These are phyloP conservation scores for Notiomystis cincta DNA, from an alignment of 2,113 vertebrate genomes.

Conservation along the genomic window DNA sequence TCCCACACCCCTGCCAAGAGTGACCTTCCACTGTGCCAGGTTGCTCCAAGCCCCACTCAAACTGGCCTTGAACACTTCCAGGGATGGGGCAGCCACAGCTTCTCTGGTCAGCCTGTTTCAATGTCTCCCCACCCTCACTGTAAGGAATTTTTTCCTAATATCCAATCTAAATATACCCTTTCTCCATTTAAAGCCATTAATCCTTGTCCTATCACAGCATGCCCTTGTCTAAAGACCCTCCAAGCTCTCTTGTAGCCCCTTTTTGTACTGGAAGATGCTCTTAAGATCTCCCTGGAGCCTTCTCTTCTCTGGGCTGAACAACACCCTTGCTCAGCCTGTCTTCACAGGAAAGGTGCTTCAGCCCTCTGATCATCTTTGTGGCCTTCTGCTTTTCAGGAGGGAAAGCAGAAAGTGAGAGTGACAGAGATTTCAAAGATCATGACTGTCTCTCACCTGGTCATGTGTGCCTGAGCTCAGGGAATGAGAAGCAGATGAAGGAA, in stretches of 20 bases:
- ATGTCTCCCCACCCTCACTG: fast-evolving
- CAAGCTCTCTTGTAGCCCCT: neutral
- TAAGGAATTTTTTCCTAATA: neutral
- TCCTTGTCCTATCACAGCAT: neutral
- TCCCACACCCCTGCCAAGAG: neutral
- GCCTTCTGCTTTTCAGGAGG: neutral
- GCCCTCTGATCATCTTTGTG: neutral
- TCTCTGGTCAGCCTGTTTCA: neutral
- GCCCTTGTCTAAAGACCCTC: neutral
- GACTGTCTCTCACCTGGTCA: neutral
- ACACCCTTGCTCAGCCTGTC: fast-evolving
- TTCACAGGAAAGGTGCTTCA: neutral
- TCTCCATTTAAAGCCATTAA: neutral
- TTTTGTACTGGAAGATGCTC: neutral
- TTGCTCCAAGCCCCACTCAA: neutral
- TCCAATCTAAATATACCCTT: neutral
- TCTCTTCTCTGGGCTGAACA: neutral
- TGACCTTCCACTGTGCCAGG: neutral
- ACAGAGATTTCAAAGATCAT: neutral
- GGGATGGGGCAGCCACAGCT: neutral
- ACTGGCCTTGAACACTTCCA: neutral
- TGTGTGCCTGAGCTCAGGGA: neutral
- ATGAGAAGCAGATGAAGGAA: neutral
- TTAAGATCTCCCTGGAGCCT: neutral
- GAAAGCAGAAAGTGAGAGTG: neutral